Base-by-base conservation (phyloP, 2,113 vertebrate genomes). In the Platycercus adscitus region DNA sequence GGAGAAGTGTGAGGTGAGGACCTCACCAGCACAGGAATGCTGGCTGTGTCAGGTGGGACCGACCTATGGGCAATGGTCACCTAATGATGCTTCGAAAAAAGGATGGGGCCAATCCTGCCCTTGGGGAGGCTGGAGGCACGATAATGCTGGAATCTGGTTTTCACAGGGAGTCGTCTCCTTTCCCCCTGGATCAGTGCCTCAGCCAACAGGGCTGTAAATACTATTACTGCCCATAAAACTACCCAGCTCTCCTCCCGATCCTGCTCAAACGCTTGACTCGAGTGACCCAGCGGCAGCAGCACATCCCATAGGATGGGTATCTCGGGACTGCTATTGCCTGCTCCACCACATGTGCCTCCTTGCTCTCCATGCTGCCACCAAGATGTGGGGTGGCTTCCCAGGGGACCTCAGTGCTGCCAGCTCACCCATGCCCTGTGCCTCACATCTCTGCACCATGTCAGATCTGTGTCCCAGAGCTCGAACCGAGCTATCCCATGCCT, bases 391-490 rank as follows among this genome's bases (percentile, higher is more conserved):
- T 64, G 46, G 61, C 72, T 81, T 71, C 35, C 28, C 3, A 2
- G 44, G 64, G 55, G 13, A 41, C 52, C 70, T 49, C 10, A 65
- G 44, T 11, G 14, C 16, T 61, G 31, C 17, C 3, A 2, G 37
- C 37, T 63, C 2, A 1, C 28, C 81, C 1, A 0, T 1, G 15
- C 68, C 6, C 0, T 2, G 19, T 19, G 37, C 18, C 65, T 65
- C 0, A 0, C 44, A 25, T 35, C 72, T 56, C 44, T 0, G 0
- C 17, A 11, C 11, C 0, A 0, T 17, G 19, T 33, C 46, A 31
- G 5, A 10, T 25, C 23, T 24, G 12, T 6, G 7, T 37, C 58
- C 86, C 53, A 64, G 43, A 76, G 44, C 44, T 21, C 26, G 9
- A 35, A 24, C 0, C 29, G 35, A 77, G 43, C 13, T 52, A 41